Base-by-base conservation (phyloP, 2,113 vertebrate genomes). In the Hyperoodon ampullatus region DNA sequence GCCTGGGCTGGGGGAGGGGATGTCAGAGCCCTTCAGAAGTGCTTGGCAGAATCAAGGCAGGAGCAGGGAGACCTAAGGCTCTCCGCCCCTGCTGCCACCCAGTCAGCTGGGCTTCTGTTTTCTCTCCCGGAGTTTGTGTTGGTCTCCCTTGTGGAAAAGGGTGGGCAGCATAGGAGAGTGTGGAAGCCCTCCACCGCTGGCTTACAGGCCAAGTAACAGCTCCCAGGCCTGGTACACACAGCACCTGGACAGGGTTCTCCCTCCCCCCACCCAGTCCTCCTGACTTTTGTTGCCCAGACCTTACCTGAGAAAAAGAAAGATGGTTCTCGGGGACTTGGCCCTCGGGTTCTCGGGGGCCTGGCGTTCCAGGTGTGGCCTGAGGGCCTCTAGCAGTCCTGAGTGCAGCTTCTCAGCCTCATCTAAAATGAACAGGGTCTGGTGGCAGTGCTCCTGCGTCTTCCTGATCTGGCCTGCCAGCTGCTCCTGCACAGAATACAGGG, bases 271-370 rank as follows among this genome's bases (percentile, higher is more conserved):
- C 26, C 30, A 24, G 21, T 10, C 58, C 80, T 42, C 60, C 44
- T 0, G 19, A 16, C 9, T 19, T 2, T 24, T 55, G 18, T 12
- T 47, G 19, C 58, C 61, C 70, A 21, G 44, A 72, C n/a, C 95
- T 97, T 93, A 99, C 99, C 99, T 99, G 97, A 99, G 99, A 96
- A 99, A 99, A 82, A 99, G 98, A 97, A 99, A 99, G 98, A 99
- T 99, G 97, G 98, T 93, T 94, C 98, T 99, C 12, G 80, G 98
- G 92, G 98, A 98, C 98, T 98, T 98, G 0, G 97, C 98, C 4
- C 97, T 98, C 24, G 98, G 68, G 98, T 28, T 71, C 28, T 98
- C 77, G 3, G 97, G 98, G 97, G 98, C 93, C 10, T 97, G 97
- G 65, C 53, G 99, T 96, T 99, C 99, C 98, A 99, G 95, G 97